Evolutionary conservation across 2,888 invertebrate genomes (phyloP).

Genomic region (Myathropa florea): DNA sequence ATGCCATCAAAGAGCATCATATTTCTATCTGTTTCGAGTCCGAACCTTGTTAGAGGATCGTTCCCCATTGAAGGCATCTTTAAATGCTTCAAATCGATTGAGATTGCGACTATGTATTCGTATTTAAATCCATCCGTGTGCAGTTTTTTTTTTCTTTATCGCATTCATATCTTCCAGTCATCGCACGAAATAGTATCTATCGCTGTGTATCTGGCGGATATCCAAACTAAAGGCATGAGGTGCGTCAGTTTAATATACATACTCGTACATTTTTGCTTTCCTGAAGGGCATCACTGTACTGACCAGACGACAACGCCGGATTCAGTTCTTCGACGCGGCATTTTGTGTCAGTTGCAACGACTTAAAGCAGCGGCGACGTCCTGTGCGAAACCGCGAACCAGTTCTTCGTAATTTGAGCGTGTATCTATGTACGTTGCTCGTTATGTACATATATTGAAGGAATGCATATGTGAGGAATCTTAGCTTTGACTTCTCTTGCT

Average conservation of each 20-base stretch:
- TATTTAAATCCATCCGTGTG: not conserved
- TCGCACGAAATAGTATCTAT: not conserved
- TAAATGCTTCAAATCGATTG: not conserved
- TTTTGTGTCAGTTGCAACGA: conserved; percentile 56
- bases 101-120: not conserved
- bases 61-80: not conserved
- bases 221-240: not conserved
- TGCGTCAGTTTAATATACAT: not conserved
- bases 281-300: not conserved
- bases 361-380: conserved; percentile 17
- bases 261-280: not conserved
- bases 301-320: conserved; percentile 56
- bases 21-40: not conserved
- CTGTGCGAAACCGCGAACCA: conserved; percentile 63
- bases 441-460: not conserved
- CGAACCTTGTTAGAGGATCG: not conserved
- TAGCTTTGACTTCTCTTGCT: conserved; percentile 54
- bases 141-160: not conserved
- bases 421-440: conserved; percentile 48
- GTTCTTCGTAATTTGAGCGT: conserved; percentile 67
- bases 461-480: conserved; percentile 54
- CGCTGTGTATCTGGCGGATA: not conserved
- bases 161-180: not conserved
- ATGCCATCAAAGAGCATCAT: not conserved
- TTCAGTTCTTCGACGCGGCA: conserved; percentile 25